These are phyloP conservation scores for Athalia rosae DNA, from an alignment of 2,888 invertebrate genomes.

Conservation along the genomic window DNA sequence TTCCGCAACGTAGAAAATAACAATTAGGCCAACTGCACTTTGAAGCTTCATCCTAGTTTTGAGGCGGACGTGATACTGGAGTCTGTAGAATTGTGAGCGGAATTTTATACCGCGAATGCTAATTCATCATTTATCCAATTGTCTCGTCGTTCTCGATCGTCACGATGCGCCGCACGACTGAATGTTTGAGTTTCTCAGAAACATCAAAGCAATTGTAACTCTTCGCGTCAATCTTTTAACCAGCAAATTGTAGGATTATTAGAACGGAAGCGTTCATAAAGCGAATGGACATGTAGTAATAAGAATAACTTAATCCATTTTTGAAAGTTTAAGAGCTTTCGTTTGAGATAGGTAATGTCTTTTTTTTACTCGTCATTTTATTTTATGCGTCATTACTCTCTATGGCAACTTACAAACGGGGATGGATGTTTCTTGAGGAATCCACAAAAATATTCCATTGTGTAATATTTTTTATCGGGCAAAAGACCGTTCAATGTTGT, in stretches of 20 bases:
- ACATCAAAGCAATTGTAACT: background rate
- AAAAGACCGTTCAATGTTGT: background rate
- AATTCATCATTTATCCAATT: background rate
- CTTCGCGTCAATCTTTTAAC: background rate
- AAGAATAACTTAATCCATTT: too few species aligned
- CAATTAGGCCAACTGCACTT: background rate
- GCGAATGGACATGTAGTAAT: too few species aligned
- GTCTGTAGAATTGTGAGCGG: background rate
- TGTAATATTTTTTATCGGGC: constrained; percentile 8
- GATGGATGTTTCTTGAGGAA: constrained; percentile 7
- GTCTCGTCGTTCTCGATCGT: background rate
- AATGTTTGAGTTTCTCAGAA: background rate
- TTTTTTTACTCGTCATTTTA: too few species aligned
- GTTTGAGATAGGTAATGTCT: too few species aligned
- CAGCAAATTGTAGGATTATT: too few species aligned
- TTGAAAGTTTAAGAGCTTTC: too few species aligned
- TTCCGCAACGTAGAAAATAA: background rate
- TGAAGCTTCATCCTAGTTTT: constrained; percentile 23
- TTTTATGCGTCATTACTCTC: too few species aligned
- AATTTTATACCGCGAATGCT: constrained; percentile 12
- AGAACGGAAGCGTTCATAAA: too few species aligned
- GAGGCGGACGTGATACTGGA: constrained; percentile 22
- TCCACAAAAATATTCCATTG: background rate
- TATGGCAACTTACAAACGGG: constrained; percentile 17
- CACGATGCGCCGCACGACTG: constrained; percentile 9